phyloP scores from a whole-genome alignment of 2,113 vertebrate genomes.

The Australoheros scitulus region DNA sequence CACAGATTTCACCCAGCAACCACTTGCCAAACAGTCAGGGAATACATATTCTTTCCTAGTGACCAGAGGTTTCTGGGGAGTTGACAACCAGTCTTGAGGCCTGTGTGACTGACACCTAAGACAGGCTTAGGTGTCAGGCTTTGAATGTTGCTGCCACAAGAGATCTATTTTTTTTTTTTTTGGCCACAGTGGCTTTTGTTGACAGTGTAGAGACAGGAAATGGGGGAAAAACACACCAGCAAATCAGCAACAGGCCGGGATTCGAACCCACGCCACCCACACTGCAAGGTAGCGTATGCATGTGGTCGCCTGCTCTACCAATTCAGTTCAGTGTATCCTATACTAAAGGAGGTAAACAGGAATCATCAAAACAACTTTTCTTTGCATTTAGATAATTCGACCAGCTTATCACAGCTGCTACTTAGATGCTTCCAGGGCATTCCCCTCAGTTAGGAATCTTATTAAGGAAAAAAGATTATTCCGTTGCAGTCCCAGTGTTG shows the following conservation, averaged over 20 bases:
- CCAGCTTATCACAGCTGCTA: neutral
- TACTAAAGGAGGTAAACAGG: neutral
- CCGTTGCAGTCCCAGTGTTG: conserved; percentile 3
- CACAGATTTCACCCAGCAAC: too few species aligned
- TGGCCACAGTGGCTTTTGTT: too few species aligned
- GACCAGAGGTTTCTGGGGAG: neutral
- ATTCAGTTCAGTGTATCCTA: neutral
- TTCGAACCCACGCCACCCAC: too few species aligned
- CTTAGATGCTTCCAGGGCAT: neutral
- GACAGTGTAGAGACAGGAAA: too few species aligned
- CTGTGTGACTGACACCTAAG: neutral
- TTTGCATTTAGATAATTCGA: neutral
- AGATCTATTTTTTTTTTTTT: too few species aligned
- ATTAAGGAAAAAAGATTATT: neutral
- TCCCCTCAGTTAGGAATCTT: neutral
- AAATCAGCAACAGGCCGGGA: too few species aligned
- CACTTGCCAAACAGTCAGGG: too few species aligned
- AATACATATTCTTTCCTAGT: too few species aligned
- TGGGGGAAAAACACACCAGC: too few species aligned
- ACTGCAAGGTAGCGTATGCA: too few species aligned
- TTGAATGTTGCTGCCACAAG: neutral
- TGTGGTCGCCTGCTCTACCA: too few species aligned
- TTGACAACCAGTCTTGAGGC: neutral
- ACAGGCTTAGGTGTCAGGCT: neutral
- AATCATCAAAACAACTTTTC: neutral